These are phyloP conservation scores for Cisticola juncidis DNA, from an alignment of 2,113 vertebrate genomes.

Conservation along the genomic window DNA sequence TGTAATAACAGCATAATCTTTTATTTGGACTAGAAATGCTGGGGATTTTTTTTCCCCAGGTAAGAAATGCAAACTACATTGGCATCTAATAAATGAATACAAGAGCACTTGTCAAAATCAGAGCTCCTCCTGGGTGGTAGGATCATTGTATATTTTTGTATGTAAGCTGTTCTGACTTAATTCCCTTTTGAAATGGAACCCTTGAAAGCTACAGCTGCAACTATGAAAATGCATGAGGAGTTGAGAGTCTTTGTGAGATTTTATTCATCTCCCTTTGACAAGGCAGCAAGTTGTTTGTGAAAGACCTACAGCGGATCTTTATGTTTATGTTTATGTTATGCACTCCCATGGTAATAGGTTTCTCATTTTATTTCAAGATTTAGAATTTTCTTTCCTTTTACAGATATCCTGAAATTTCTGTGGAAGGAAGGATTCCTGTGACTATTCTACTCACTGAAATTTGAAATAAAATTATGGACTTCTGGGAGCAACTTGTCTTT, in stretches of 20 bases:
- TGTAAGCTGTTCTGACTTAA: not conserved
- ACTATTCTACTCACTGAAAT: not conserved
- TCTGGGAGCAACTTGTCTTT: not conserved
- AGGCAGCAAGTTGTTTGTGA: not conserved
- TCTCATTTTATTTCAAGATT: constrained; percentile 17
- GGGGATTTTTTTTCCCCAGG: not conserved
- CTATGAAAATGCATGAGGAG: constrained; percentile 64
- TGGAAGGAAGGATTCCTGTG: not conserved
- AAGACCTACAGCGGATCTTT: constrained; percentile 24
- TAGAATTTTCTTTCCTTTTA: not conserved
- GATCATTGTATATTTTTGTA: not conserved
- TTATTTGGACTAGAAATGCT: not conserved
- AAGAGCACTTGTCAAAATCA: constrained; percentile 1
- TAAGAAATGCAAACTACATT: constrained; percentile 6
- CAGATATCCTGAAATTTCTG: not conserved
- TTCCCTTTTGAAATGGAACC: constrained; percentile 18
- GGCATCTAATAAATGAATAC: not conserved
- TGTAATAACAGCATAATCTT: not conserved
- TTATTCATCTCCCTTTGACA: constrained; percentile 27
- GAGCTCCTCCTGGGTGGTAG: not conserved
- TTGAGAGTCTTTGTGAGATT: constrained; percentile 42
- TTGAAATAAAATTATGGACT: not conserved
- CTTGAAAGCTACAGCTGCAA: constrained; percentile 60
- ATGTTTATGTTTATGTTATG: constrained; percentile 19
- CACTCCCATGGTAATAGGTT: not conserved